These are phyloP conservation scores for Pedionomus torquatus DNA, from an alignment of 2,113 vertebrate species.

Conservation along the genomic window DNA sequence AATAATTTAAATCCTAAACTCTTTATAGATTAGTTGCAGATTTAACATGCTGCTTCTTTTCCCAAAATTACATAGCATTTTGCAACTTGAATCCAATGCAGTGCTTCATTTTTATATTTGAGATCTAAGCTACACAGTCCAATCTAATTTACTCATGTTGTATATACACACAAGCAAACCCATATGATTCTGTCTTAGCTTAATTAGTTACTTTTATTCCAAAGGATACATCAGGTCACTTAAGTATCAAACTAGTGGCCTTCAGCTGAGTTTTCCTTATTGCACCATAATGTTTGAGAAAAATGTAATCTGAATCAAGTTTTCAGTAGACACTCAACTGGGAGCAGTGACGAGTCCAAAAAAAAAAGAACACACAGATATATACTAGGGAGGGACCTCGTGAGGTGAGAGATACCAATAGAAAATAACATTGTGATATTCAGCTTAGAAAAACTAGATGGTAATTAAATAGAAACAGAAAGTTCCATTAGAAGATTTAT, in stretches of 20 bases:
- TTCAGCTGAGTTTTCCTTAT: not conserved
- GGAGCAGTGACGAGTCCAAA: not conserved
- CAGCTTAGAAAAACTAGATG: not conserved
- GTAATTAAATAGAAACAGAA: not conserved
- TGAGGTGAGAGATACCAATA: not conserved
- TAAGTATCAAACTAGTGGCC: not conserved
- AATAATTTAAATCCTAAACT: constrained; percentile 51
- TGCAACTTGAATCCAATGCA: not conserved
- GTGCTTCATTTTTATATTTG: constrained; percentile 12
- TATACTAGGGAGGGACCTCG: not conserved
- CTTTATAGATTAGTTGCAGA: constrained; percentile 49
- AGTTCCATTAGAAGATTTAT: not conserved
- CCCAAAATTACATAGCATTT: constrained; percentile 28
- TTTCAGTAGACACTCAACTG: not conserved
- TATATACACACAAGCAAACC: not conserved
- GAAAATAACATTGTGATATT: not conserved
- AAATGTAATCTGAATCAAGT: not conserved
- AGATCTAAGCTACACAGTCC: constrained; percentile 12
- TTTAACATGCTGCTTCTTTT: constrained; percentile 14
- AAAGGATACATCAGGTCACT: not conserved
- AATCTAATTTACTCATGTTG: not conserved
- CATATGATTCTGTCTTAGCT: not conserved
- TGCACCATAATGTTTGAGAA: not conserved
- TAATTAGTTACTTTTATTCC: not conserved
- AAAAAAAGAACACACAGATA: not conserved